Evolutionary conservation across 2,888 invertebrate species (phyloP).

Genomic region (Xylocampa areola): DNA sequence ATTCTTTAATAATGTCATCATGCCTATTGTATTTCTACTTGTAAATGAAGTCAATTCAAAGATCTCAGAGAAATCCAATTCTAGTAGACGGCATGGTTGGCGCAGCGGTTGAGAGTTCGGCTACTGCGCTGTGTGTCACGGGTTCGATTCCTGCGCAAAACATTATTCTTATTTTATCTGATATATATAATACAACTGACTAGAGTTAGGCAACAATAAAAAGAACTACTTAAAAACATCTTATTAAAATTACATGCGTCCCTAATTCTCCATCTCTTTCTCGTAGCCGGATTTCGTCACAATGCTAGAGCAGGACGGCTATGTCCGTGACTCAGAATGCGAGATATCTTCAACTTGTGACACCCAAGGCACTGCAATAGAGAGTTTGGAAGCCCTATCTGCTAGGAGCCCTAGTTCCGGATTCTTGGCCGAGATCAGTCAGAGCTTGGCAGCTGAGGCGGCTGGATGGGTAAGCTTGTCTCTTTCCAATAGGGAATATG

Average conservation of each 20-base stretch:
- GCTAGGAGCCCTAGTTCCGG: constrained; percentile 85
- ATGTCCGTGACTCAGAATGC: constrained; percentile 81
- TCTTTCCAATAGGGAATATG: background rate
- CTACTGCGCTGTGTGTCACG: too few species aligned
- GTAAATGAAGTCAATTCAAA: too few species aligned
- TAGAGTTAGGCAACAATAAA: too few species aligned
- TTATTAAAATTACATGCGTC: background rate
- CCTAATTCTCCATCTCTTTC: constrained; percentile 25
- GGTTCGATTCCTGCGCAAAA: too few species aligned
- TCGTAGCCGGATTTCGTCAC: constrained; percentile 83
- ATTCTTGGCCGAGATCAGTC: constrained; percentile 87
- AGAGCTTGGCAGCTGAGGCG: constrained; percentile 80
- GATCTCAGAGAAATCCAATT: too few species aligned
- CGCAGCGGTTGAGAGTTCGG: too few species aligned
- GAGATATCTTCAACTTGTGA: constrained; percentile 85
- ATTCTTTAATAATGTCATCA: too few species aligned
- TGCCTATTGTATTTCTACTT: too few species aligned
- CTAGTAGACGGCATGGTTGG: too few species aligned
- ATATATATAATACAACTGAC: too few species aligned
- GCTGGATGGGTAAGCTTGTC: constrained; percentile 76
- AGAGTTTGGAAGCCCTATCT: constrained; percentile 87
- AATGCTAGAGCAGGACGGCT: constrained; percentile 82
- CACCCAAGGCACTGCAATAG: constrained; percentile 83
- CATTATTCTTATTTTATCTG: too few species aligned
- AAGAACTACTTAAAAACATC: too few species aligned